A percentile compares a stretch with the other conserved stretches of the same genome.
phyloP scores from a whole-genome alignment of 2,888 invertebrate genomes.

The Eremobia ochroleuca region DNA sequence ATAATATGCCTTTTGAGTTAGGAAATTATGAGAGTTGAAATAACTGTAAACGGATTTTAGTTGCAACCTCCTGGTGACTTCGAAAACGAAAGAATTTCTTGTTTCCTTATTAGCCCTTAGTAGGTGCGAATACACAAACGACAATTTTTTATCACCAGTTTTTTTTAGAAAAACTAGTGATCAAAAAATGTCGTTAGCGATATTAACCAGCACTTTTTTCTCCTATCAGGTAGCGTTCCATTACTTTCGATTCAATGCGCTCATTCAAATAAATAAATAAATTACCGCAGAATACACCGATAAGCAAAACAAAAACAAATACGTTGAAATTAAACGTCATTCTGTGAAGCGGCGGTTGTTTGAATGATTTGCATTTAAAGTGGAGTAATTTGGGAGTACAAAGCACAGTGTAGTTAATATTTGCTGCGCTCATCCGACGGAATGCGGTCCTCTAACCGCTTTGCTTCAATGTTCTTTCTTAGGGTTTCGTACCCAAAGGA shows the following conservation, averaged over 20 bases:
- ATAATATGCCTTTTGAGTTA: no score
- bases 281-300: conserved; percentile 34
- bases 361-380: conserved; percentile 87
- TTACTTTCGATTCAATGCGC: conserved; percentile 11
- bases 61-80: background rate
- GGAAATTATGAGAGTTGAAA: no score
- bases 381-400: conserved; percentile 81
- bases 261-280: no score
- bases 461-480: conserved; percentile 57
- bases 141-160: background rate
- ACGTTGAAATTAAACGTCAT: conserved; percentile 52
- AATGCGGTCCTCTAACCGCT: conserved; percentile 50
- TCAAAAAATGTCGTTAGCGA: no score
- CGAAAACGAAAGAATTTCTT: background rate
- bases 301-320: conserved; percentile 51
- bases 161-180: no score
- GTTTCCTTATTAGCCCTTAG: background rate
- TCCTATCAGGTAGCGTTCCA: conserved; percentile 15
- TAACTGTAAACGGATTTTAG: background rate
- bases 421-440: conserved; percentile 65
- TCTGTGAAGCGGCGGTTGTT: conserved; percentile 56
- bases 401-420: conserved; percentile 69
- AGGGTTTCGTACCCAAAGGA: background rate
- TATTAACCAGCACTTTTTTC: background rate
- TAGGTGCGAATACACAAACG: background rate